Evolutionary conservation across 2,113 vertebrate species (phyloP), one percentile per base, ranked within the genome.

Genomic region (Emydocephalus ijimae): DNA sequence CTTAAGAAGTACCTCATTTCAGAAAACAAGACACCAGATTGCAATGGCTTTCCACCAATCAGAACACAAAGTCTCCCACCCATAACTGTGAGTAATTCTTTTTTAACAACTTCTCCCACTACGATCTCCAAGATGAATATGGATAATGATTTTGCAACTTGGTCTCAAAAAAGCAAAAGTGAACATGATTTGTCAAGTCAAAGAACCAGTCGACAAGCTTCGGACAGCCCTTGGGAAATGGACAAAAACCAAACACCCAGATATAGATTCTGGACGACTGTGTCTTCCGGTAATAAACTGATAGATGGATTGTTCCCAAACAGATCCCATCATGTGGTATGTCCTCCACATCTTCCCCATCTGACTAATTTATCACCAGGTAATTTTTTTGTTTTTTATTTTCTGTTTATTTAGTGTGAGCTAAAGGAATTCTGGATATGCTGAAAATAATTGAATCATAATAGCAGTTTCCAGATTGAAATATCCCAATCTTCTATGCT

Each of bases 21-120:
- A 93, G 98, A 98, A 93, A 98, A 97, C 92, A 96, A 96, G 92
- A 91, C 94, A 7, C 39, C 95, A 64, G 96, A 95, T 90, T 94
- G 90, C 64, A 97, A 96, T 85, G 97, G 94, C 34, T 98, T 98
- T 95, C 97, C 97, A 11, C 97, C 98, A 3, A 69, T 98, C 93
- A 97, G 97, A 97, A 98, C 97, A 0, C 98, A 98, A 94, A 98
- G 97, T 89, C 98, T 99, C 8, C 98, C 98, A 2, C 98, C 98
- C 57, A 97, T 99, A 88, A 98, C 97, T 59, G 92, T 91, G 8
- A 97, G 97, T 85, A 97, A 93, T 92, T 96, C 97, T 89, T 97
- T 98, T 94, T 95, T 98, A 93, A 96, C 96, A 29, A 91, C 95
- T 91, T 95, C 97, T 56, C 97, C 96, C 18, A 96, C 94, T 10